Evolutionary conservation across 2,888 invertebrate genomes (phyloP), one percentile per base, ranked within the genome.

Genomic region (Chrysotoxum bicinctum): DNA sequence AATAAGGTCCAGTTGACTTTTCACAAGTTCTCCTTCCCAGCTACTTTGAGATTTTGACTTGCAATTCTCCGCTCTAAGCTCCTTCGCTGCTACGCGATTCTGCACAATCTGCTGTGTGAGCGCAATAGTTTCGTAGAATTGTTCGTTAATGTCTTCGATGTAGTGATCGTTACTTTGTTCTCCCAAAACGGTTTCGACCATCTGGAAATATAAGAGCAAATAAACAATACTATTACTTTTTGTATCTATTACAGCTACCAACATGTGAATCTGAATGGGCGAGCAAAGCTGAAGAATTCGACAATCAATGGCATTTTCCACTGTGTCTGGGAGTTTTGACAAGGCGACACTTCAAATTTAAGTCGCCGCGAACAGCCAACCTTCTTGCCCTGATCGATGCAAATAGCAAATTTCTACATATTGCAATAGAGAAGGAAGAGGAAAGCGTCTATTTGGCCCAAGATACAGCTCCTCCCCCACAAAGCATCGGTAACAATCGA

Each of bases 381-480:
- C 50, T 88, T 7, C 23, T 88, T n/a, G 87, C 85, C 10, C 37
- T 87, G 19, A 56, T 86, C 7, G 87, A 88, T 54, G 88, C 88
- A 0, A 81, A 85, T 23, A 70, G 40, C 12, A 74, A 58, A 48
- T 88, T 88, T 69, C 54, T 88, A 19, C 87, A 83, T 30, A 56
- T 87, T 1, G 87, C 87, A n/a, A 76, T 88, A n/a, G 86, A 87
- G 60, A 81, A 69, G 23, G 68, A 77, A 48, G 73, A 85, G 3
- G 85, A 72, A 14, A 52, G 68, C 8, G 37, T 76, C 10, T 72
- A 58, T 35, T 21, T 84, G 54, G 58, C 75, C 14, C 80, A 75
- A 30, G 80, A 84, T n/a, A 76, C 75, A 26, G 75, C 72, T 1
- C 84, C 84, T 8, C 84, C 84, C 12, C 58, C 85, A 26, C 83